Evolutionary conservation across 2,888 invertebrate species (phyloP), one percentile per base, ranked within the genome.

Genomic region (Drosophila mimica): DNA sequence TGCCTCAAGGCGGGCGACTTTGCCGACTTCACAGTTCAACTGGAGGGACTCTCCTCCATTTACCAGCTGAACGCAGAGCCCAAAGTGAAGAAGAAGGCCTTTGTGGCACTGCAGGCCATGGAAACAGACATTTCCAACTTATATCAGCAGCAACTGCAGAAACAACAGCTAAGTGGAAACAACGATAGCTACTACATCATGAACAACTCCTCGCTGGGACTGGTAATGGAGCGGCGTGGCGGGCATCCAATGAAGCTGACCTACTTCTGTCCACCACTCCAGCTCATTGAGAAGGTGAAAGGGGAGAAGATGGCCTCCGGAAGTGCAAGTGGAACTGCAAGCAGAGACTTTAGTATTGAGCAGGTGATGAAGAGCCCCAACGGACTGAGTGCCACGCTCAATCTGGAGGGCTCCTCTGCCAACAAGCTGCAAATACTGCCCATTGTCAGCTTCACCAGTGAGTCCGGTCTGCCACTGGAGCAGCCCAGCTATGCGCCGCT

Each of bases 51-150:
- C 28, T 96, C 97, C 28, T 97, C 98, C 20, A 98, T 99, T 69
- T 99, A 99, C 93, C 97, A 98, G 92, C 94, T 99, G 15, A 98
- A 97, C 94, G 98, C 98, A 13, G 99, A 99, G 91, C 98, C 98
- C 92, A 98, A 98, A 93, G 96, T 98, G 13, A 99, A 88, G 34
- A 91, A 97, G 80, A 98, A 98, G 94, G 98, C 98, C 3, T 98
- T 97, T 91, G 96, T 97, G 90, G 98, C 98, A n/a, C 94, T 99
- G 60, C 97, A 98, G 91, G 97, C 98, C 38, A 94, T 99, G 86
- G 99, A 99, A 94, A 95, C 96, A 30, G 99, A 99, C 94, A 94
- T 99, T 68, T 96, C 95, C 81, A 96, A 96, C 58, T 93, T 98
- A 77, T 96, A 96, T 46, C 97, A 97, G 87, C 93, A 96, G 36